These are phyloP conservation scores for Sebastes miniatus DNA, from an alignment of 2,797 vertebrate species.

Conservation along the genomic window DNA sequence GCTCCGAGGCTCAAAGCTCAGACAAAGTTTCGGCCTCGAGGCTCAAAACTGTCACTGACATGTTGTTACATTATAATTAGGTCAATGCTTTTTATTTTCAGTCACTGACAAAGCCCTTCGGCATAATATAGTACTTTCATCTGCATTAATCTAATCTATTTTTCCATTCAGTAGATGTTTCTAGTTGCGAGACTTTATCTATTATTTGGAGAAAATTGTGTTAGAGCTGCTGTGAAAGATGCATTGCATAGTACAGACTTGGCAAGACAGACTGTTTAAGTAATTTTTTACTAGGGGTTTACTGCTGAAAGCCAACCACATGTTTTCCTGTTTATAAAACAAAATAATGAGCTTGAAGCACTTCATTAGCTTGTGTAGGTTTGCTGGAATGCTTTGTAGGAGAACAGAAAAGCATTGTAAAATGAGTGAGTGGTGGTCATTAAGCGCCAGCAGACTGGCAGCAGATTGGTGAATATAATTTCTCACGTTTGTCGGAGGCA, in stretches of 20 bases:
- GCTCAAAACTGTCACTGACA: background rate
- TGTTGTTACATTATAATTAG: constrained; percentile 13
- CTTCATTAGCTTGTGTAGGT: constrained; percentile 50
- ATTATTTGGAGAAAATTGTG: background rate
- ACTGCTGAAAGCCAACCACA: constrained; percentile 37
- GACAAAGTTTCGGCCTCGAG: constrained; percentile 1
- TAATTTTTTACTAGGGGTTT: constrained; percentile 16
- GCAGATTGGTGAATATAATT: background rate
- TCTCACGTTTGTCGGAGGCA: background rate
- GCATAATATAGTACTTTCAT: background rate
- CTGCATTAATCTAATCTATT: background rate
- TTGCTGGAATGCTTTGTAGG: constrained; percentile 39
- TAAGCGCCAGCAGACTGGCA: constrained; percentile 15
- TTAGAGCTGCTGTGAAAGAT: constrained; percentile 6
- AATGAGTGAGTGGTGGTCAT: constrained; percentile 1
- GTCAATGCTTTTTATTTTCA: background rate
- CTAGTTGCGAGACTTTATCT: background rate
- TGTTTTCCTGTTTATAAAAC: constrained; percentile 58
- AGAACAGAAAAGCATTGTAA: constrained; percentile 27
- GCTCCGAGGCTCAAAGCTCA: constrained; percentile 29
- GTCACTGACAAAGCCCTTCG: background rate
- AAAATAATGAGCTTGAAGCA: constrained; percentile 49
- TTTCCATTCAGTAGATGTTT: background rate
- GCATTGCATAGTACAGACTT: constrained; percentile 10
- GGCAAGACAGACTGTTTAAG: constrained; percentile 21